phyloP scores from a whole-genome alignment of 2,113 vertebrate genomes.

The Ctenomys sociabilis region DNA sequence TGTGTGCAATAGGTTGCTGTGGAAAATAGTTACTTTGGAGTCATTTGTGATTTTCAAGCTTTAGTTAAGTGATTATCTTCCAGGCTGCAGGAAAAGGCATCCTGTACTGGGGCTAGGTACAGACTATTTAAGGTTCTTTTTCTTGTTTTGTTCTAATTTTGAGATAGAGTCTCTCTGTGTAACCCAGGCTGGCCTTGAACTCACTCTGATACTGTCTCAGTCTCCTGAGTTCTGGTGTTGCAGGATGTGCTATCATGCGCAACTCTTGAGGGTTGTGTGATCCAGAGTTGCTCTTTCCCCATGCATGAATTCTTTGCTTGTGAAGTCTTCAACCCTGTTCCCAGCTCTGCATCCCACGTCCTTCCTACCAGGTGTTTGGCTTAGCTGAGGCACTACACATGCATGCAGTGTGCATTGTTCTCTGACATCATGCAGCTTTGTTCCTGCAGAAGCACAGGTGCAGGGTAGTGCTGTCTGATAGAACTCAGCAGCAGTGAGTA shows the following conservation, averaged over 20 bases:
- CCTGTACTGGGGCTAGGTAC: background rate
- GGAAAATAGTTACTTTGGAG: background rate
- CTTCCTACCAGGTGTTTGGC: background rate
- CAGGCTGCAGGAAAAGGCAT: background rate
- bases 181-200: background rate
- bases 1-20: background rate
- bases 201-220: background rate
- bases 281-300: background rate
- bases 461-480: background rate
- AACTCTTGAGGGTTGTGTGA: background rate
- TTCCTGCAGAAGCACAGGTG: background rate
- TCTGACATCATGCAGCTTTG: background rate
- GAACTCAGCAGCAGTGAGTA: background rate
- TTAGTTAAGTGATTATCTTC: background rate
- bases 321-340: background rate
- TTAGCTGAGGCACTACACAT: background rate
- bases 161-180: background rate
- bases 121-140: background rate
- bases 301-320: background rate
- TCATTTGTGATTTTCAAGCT: background rate
- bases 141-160: background rate
- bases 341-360: rapidly evolving
- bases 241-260: background rate
- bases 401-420: background rate
- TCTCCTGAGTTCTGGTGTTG: background rate